Evolutionary conservation across 2,113 vertebrate species (phyloP).

Genomic region (Rafetus swinhoei): DNA sequence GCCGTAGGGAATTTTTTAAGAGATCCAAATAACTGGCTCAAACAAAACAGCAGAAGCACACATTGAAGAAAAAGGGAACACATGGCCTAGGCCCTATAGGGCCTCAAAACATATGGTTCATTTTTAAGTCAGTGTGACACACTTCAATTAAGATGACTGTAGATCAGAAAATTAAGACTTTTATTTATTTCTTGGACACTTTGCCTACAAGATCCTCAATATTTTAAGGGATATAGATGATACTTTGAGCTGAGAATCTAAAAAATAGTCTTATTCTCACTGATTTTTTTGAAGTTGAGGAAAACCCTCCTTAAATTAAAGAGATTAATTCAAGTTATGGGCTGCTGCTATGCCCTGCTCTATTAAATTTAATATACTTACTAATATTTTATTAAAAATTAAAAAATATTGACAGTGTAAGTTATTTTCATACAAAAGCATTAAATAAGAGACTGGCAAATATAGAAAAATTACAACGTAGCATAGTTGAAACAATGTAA

Average conservation of each 20-base stretch:
- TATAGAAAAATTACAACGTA: neutral
- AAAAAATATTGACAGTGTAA: neutral
- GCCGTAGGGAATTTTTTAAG: conserved; percentile 15
- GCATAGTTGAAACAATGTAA: neutral
- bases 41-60: neutral
- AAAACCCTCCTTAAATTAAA: neutral
- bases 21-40: neutral
- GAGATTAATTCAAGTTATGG: neutral
- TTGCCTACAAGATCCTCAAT: neutral
- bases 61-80: neutral
- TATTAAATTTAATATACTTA: neutral
- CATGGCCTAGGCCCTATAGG: neutral
- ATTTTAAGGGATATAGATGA: neutral
- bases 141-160: conserved; percentile 21
- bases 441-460: neutral
- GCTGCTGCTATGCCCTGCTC: neutral
- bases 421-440: neutral
- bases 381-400: neutral
- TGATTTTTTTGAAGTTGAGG: neutral
- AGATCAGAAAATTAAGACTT: conserved; percentile 32
- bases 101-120: neutral
- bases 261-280: neutral
- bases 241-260: neutral
- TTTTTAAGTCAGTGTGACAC: conserved; percentile 27
- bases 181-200: neutral